Evolutionary conservation across 2,797 vertebrate genomes (phyloP).

Genomic region (Gymnothorax reevesii): DNA sequence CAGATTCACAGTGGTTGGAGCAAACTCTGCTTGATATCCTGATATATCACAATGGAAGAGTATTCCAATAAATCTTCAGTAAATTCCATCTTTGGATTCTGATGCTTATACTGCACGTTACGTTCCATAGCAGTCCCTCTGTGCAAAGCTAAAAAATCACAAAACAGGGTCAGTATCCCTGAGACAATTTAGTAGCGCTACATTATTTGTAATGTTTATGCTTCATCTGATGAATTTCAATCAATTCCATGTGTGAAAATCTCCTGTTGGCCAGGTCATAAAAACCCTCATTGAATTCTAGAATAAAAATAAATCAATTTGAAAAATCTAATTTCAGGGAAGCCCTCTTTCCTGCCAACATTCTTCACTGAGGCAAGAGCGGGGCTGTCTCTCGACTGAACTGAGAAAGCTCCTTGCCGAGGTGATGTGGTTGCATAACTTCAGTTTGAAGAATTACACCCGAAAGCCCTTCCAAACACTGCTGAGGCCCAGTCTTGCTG

Average conservation of each 20-base stretch:
- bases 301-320: constrained; percentile 11
- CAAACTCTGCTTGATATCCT: background rate
- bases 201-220: constrained; percentile 12
- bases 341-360: constrained; percentile 9
- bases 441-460: background rate
- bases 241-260: constrained; percentile 4
- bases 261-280: constrained; percentile 6
- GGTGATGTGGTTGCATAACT: constrained; percentile 16
- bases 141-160: background rate
- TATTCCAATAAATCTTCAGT: background rate
- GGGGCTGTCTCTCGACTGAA: background rate
- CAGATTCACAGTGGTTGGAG: background rate
- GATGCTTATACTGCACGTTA: background rate
- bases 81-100: background rate
- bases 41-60: background rate
- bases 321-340: constrained; percentile 25
- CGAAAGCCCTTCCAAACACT: constrained; percentile 13
- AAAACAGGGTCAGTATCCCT: background rate
- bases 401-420: background rate
- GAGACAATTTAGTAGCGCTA: background rate
- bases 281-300: constrained; percentile 17
- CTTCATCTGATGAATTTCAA: constrained; percentile 6
- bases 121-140: background rate
- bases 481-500: constrained; percentile 11
- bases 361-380: background rate